These are phyloP conservation scores for Protonibea diacanthus DNA, from an alignment of 2,797 vertebrate genomes.

Conservation along the genomic window DNA sequence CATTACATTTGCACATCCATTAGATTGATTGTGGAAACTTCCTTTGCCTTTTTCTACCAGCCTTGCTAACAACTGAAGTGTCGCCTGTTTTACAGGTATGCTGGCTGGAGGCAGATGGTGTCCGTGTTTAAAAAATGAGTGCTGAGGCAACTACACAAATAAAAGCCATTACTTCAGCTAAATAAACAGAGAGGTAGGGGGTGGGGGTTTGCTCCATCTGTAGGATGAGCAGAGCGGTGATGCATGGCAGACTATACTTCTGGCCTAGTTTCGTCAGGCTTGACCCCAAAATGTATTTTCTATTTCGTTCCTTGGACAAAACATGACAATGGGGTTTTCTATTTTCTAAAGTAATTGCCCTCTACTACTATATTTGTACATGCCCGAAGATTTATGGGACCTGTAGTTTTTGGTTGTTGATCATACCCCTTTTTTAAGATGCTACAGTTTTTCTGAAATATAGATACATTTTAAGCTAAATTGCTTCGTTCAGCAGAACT, in stretches of 20 bases:
- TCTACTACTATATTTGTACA: background rate
- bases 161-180: slow-evolving; percentile 71
- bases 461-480: background rate
- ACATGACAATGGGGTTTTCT: background rate
- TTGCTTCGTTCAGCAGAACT: background rate
- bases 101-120: slow-evolving; percentile 70
- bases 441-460: background rate
- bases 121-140: slow-evolving; percentile 56
- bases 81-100: slow-evolving; percentile 58
- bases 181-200: slow-evolving; percentile 66
- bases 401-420: background rate
- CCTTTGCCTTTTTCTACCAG: slow-evolving; percentile 24
- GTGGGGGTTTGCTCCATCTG: slow-evolving; percentile 52
- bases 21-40: background rate
- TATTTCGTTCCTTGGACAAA: background rate
- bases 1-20: background rate
- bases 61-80: slow-evolving; percentile 30
- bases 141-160: slow-evolving; percentile 60
- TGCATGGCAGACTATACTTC: slow-evolving; percentile 42
- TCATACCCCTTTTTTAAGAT: background rate
- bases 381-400: background rate
- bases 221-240: slow-evolving; percentile 56
- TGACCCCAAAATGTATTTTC: slow-evolving; percentile 13
- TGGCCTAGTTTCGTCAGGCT: slow-evolving; percentile 52
- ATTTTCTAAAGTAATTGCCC: background rate